Evolutionary conservation across 2,888 invertebrate species (phyloP).

Genomic region (Frankliniella fusca): DNA sequence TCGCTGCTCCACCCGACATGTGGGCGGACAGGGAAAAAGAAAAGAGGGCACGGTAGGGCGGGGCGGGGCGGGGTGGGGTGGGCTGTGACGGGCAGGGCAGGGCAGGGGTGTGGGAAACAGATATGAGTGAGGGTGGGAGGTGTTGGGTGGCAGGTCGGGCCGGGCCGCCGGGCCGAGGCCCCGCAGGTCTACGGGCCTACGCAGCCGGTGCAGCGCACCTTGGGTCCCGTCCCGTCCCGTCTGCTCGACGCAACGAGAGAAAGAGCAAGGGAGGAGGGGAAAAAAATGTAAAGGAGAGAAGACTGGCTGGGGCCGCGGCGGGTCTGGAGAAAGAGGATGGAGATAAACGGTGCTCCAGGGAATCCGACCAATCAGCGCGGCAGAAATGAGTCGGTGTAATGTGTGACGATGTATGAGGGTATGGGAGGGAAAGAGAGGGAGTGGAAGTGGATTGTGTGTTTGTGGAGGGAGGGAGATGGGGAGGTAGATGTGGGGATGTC

Average conservation of each 20-base stretch:
- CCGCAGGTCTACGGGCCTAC: no score
- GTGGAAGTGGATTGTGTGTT: no score
- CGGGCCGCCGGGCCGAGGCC: no score
- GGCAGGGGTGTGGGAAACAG: slow-evolving; percentile 1
- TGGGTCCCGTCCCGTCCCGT: no score
- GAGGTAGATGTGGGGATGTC: no score
- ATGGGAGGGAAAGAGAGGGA: no score
- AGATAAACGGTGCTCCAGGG: not conserved
- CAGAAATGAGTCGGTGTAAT: no score
- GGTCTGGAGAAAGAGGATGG: not conserved
- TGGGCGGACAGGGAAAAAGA: slow-evolving; percentile 9
- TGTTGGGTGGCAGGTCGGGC: not conserved
- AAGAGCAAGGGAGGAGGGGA: not conserved
- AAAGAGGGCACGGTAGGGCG: not conserved
- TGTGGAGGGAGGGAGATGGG: no score
- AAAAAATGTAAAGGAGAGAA: not conserved
- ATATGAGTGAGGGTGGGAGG: not conserved
- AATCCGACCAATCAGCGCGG: not conserved
- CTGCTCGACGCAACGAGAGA: not conserved
- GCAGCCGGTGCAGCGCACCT: no score
- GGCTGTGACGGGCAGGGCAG: not conserved
- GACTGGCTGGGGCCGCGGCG: no score
- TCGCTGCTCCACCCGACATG: not conserved
- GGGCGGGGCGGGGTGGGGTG: no score
- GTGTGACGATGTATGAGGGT: no score